Evolutionary conservation across 2,888 invertebrate species (phyloP).

Genomic region (Barypeithes pellucidus): DNA sequence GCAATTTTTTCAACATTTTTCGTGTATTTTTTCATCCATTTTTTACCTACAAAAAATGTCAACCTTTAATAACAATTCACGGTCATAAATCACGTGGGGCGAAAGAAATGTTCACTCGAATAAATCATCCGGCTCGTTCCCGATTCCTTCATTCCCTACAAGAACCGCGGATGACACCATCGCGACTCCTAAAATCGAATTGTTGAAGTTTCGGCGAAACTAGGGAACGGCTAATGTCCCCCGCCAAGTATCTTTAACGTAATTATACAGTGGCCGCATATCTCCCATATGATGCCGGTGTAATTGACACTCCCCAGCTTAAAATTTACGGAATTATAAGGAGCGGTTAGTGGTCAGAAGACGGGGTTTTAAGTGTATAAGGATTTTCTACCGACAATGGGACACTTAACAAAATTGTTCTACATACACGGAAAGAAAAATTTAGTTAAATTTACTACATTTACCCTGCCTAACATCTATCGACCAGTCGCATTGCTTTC

Average conservation of each 20-base stretch:
- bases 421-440: too few species aligned
- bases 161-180: constrained; percentile 14
- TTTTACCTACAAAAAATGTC: too few species aligned
- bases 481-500: too few species aligned
- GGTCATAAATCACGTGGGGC: too few species aligned
- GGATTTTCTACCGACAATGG: too few species aligned
- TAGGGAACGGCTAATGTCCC: constrained; percentile 27
- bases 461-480: too few species aligned
- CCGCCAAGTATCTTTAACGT: constrained; percentile 32
- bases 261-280: constrained; percentile 35
- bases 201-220: constrained; percentile 26
- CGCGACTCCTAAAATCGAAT: constrained; percentile 31
- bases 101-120: too few species aligned
- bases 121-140: not conserved
- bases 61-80: too few species aligned
- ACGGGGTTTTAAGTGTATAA: not conserved
- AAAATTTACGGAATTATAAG: not conserved
- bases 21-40: too few species aligned
- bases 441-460: too few species aligned
- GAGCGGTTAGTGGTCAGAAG: not conserved
- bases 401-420: too few species aligned
- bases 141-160: not conserved
- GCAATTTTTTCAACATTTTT: too few species aligned
- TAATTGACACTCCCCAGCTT: constrained; percentile 1
- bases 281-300: constrained; percentile 3